A percentile compares a stretch with the other conserved stretches of the same genome.
Conservation (phyloP, 2,888 invertebrate species). For the Andrena chrysosceles region DNA sequence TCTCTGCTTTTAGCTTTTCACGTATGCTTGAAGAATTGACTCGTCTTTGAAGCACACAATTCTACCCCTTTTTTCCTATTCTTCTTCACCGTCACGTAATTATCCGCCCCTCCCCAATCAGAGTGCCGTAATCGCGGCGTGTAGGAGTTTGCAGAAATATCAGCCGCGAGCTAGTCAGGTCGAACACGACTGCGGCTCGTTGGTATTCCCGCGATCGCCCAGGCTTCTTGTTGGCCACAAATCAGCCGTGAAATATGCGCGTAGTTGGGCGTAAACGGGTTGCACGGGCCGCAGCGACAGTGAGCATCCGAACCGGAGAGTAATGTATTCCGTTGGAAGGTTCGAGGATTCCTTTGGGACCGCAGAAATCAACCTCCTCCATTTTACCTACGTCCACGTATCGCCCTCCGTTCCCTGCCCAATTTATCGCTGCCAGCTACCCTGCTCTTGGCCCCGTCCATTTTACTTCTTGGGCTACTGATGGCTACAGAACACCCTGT, state of each 20-base stretch:
- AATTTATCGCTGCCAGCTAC: constrained; percentile 1
- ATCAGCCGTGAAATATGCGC: constrained; percentile 23
- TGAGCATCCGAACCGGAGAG: constrained; percentile 30
- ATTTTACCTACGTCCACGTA: constrained; percentile 22
- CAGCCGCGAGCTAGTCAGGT: too few relatives aligned
- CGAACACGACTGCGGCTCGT: not conserved
- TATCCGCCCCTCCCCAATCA: too few relatives aligned
- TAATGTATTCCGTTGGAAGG: constrained; percentile 44
- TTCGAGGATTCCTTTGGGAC: constrained; percentile 30
- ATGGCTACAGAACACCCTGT: not conserved
- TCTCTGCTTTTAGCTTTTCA: too few relatives aligned
- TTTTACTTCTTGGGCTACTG: not conserved
- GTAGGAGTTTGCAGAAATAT: too few relatives aligned
- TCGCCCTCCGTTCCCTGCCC: not conserved
- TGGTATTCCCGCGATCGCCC: constrained; percentile 4
- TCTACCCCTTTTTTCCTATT: too few relatives aligned
- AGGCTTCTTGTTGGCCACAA: constrained; percentile 1
- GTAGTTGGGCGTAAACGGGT: constrained; percentile 12
- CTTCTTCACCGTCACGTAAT: too few relatives aligned
- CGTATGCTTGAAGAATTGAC: too few relatives aligned
- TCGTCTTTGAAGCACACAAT: too few relatives aligned
- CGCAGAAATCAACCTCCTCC: constrained; percentile 42
- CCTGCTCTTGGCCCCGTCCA: not conserved
- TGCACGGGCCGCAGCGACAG: constrained; percentile 12
- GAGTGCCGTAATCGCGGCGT: too few relatives aligned